Conservation (phyloP, 1,140 invertebrate species). For the Wiebesia pumilae region DNA sequence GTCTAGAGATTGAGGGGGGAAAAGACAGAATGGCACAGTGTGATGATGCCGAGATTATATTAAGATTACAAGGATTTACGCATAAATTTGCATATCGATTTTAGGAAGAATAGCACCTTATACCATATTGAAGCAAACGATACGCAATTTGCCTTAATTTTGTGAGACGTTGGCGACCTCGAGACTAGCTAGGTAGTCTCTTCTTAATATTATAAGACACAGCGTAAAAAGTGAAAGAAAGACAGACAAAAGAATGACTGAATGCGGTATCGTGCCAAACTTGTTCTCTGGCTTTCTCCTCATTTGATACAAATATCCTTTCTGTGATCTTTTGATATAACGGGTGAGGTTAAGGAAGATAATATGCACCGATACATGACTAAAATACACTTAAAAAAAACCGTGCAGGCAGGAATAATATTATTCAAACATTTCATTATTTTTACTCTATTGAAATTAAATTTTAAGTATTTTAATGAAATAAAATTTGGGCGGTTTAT, state of each 20-base stretch:
- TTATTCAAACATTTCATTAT: neutral
- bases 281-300: neutral
- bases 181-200: neutral
- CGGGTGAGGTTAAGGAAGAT: neutral
- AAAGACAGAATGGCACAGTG: too few relatives aligned
- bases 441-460: neutral
- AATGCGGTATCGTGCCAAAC: neutral
- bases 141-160: constrained; percentile 45
- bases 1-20: neutral
- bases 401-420: neutral
- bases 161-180: neutral
- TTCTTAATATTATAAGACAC: constrained; percentile 51
- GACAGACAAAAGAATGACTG: constrained; percentile 66
- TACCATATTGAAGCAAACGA: neutral
- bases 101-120: constrained; percentile 47
- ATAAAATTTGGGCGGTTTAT: neutral
- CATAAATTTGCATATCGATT: constrained; percentile 75
- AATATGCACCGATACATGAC: neutral
- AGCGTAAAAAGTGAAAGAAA: constrained; percentile 71
- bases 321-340: neutral
- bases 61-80: constrained; percentile 74
- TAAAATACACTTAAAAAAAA: neutral
- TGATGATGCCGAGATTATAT: constrained; percentile 4
- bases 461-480: neutral
- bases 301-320: neutral